Evolutionary conservation across 2,888 invertebrate genomes (phyloP).

Genomic region (Flexamia atlantica): DNA sequence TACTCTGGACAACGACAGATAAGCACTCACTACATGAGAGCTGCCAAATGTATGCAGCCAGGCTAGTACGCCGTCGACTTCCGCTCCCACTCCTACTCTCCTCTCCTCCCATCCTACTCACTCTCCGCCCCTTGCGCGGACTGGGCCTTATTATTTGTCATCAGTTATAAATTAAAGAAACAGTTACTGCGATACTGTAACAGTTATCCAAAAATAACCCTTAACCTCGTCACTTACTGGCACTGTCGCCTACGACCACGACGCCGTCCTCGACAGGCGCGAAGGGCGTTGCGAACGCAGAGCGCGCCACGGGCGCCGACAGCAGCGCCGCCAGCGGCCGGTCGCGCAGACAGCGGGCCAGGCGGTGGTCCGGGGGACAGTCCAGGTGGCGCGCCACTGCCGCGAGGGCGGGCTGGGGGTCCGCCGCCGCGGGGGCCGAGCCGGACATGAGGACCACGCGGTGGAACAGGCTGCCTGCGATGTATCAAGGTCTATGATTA

Average conservation of each 20-base stretch:
- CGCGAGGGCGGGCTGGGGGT: slow-evolving; percentile 85
- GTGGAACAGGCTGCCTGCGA: slow-evolving; percentile 90
- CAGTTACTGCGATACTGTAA: no score
- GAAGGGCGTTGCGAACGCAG: slow-evolving; percentile 92
- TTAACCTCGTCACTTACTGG: not conserved
- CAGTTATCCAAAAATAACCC: no score
- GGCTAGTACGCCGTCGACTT: no score
- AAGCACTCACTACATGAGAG: no score
- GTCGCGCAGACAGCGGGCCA: slow-evolving; percentile 91
- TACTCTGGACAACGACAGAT: no score
- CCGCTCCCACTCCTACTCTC: no score
- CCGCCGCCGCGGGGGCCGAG: slow-evolving; percentile 90
- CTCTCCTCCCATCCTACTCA: no score
- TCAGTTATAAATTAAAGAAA: no score
- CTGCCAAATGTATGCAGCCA: no score
- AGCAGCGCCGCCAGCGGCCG: slow-evolving; percentile 84
- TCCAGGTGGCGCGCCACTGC: slow-evolving; percentile 91
- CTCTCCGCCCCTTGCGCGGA: no score
- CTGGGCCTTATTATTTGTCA: no score
- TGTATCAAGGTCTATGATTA: no score
- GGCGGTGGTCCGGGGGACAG: slow-evolving; percentile 83
- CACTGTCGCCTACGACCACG: slow-evolving; percentile 75
- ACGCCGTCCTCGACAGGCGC: slow-evolving; percentile 97
- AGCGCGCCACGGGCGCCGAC: slow-evolving; percentile 86
- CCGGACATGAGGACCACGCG: slow-evolving; percentile 95